Percentiles rank a stretch among this genome's conserved stretches.
phyloP scores from a whole-genome alignment of 2,797 vertebrate genomes.

The Sciaenops ocellatus region DNA sequence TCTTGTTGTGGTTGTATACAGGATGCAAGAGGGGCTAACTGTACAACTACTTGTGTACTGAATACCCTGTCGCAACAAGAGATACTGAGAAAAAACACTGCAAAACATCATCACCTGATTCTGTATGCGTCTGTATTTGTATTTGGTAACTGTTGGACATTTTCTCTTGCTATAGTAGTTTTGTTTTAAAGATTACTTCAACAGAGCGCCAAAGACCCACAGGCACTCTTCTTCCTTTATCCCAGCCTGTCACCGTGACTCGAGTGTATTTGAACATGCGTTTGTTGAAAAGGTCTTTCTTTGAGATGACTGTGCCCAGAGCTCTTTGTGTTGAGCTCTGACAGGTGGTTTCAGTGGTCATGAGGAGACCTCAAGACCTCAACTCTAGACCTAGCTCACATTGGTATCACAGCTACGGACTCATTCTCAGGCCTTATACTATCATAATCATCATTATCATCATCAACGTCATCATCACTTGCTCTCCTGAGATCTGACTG shows the following conservation, averaged over 20 bases:
- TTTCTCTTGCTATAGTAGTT: constrained; percentile 7
- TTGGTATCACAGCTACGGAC: constrained; percentile 14
- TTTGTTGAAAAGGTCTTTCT: constrained; percentile 65
- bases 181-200: constrained; percentile 35
- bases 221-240: constrained; percentile 16
- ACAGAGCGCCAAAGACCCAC: constrained; percentile 6
- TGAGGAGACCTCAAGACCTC: constrained; percentile 32
- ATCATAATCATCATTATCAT: background rate
- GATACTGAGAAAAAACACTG: background rate
- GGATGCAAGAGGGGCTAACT: constrained; percentile 16
- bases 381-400: constrained; percentile 37
- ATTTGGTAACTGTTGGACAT: constrained; percentile 29
- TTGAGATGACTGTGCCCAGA: constrained; percentile 25
- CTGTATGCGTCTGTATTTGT: background rate
- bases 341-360: constrained; percentile 49
- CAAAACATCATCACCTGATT: constrained; percentile 20
- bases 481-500: constrained; percentile 27
- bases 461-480: constrained; percentile 20
- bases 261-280: constrained; percentile 59
- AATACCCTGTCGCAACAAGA: constrained; percentile 15
- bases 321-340: constrained; percentile 50
- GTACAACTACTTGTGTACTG: background rate
- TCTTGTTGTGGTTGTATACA: constrained; percentile 33
- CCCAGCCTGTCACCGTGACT: constrained; percentile 49
- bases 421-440: constrained; percentile 17